Conservation (phyloP, 1,140 invertebrate genomes). For the Hyles euphorbiae region DNA sequence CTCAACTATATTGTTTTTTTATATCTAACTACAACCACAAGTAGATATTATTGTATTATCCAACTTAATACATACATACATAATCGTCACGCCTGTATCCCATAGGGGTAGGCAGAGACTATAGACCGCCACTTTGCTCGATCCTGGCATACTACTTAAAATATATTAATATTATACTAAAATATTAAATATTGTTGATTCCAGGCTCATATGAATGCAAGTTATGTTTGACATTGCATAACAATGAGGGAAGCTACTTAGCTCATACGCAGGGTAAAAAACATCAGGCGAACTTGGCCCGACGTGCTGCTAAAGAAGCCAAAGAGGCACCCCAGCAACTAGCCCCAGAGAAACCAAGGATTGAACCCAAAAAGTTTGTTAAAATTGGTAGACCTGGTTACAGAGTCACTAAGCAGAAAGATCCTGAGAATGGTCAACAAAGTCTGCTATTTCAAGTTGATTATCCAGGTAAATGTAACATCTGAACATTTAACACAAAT, state of each 20-base stretch:
- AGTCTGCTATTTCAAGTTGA: slow-evolving; percentile 98
- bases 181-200: slow-evolving; percentile 23
- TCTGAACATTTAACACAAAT: too few relatives aligned
- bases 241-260: slow-evolving; percentile 99
- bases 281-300: slow-evolving; percentile 98
- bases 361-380: slow-evolving; percentile 99
- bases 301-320: slow-evolving; percentile 98
- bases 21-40: too few relatives aligned
- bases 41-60: too few relatives aligned
- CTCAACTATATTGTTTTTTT: too few relatives aligned
- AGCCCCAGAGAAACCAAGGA: slow-evolving; percentile 94
- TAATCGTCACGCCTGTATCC: too few relatives aligned
- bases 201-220: slow-evolving; percentile 99
- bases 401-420: slow-evolving; percentile 98
- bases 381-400: slow-evolving; percentile 99
- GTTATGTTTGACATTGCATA: slow-evolving; percentile 98
- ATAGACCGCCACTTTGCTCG: too few relatives aligned
- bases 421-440: slow-evolving; percentile 96
- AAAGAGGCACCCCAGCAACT: slow-evolving; percentile 95
- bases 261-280: slow-evolving; percentile 99
- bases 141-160: too few relatives aligned
- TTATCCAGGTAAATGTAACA: slow-evolving; percentile 82
- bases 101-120: too few relatives aligned
- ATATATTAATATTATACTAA: too few relatives aligned
- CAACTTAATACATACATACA: too few relatives aligned